A percentile compares a stretch with the other conserved stretches of the same genome.
phyloP scores from a whole-genome alignment of 2,888 invertebrate genomes.

The Archips crataeganus region DNA sequence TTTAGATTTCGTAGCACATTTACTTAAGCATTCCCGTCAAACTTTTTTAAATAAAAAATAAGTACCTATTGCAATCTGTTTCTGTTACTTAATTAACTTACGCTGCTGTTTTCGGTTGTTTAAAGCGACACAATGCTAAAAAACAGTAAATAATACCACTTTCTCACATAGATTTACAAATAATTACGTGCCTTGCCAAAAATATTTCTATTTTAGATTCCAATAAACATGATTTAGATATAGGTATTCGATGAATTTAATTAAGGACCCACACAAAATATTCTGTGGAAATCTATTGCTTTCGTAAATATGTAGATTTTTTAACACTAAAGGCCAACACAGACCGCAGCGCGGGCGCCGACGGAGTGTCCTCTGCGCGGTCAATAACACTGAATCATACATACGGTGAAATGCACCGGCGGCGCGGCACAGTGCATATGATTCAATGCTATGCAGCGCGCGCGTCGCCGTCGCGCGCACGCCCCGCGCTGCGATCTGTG shows the following conservation, averaged over 20 bases:
- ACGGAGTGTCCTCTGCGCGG: too few relatives aligned
- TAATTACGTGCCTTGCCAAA: background rate
- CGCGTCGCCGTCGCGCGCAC: too few relatives aligned
- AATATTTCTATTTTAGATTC: slow-evolving; percentile 18
- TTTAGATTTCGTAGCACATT: background rate
- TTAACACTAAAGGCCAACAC: background rate
- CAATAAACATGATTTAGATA: slow-evolving; percentile 18
- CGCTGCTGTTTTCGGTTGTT: background rate
- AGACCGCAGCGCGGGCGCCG: too few relatives aligned
- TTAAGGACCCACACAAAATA: slow-evolving; percentile 9
- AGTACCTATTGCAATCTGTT: background rate
- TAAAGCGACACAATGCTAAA: slow-evolving; percentile 4
- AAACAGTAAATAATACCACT: slow-evolving; percentile 3
- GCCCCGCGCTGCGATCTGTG: too few relatives aligned
- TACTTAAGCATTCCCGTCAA: background rate
- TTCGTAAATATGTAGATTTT: slow-evolving; percentile 14
- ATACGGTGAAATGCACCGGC: too few relatives aligned
- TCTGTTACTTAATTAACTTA: background rate
- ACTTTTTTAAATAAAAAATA: background rate
- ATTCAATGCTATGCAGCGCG: too few relatives aligned
- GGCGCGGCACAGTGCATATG: too few relatives aligned
- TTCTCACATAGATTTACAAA: background rate
- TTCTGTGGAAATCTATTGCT: slow-evolving; percentile 2
- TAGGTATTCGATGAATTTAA: slow-evolving; percentile 7
- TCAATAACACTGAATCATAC: too few relatives aligned